These are phyloP conservation scores for Cyclargus thomasi DNA, from an alignment of 1,140 invertebrate genomes.

Conservation along the genomic window DNA sequence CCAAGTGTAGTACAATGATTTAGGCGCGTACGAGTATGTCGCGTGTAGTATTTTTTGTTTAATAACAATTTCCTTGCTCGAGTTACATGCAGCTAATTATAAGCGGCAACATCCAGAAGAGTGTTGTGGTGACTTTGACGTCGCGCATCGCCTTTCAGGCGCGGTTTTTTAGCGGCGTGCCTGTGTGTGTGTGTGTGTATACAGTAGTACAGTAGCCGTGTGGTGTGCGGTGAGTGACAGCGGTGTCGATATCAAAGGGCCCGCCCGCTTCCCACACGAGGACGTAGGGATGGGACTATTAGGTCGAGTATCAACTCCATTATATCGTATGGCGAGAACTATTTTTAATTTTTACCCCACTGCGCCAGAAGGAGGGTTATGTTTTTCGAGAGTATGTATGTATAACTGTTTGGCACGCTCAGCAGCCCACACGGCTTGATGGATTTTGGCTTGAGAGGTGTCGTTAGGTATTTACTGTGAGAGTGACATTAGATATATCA, in stretches of 20 bases:
- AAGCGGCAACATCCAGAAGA: background rate
- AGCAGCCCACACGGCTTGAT: no score
- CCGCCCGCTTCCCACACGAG: constrained; percentile 34
- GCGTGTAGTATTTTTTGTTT: background rate
- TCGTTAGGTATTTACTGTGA: no score
- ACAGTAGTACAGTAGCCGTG: background rate
- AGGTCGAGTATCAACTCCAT: no score
- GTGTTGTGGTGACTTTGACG: background rate
- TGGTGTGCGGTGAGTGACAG: constrained; percentile 19
- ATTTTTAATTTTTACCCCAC: no score
- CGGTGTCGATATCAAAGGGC: constrained; percentile 40
- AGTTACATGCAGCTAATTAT: background rate
- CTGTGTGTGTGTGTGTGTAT: background rate
- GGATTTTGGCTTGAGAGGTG: no score
- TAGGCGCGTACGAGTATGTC: no score
- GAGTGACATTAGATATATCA: no score
- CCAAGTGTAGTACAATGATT: no score
- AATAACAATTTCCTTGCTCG: background rate
- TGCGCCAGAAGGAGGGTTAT: no score
- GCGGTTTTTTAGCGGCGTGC: background rate
- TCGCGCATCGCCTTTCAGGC: background rate
- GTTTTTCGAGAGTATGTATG: no score
- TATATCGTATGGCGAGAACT: no score
- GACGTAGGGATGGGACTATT: constrained; percentile 21
- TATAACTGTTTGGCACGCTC: no score